Base-by-base conservation (phyloP, 1,140 invertebrate genomes). In the Lasaia peninsularis region DNA sequence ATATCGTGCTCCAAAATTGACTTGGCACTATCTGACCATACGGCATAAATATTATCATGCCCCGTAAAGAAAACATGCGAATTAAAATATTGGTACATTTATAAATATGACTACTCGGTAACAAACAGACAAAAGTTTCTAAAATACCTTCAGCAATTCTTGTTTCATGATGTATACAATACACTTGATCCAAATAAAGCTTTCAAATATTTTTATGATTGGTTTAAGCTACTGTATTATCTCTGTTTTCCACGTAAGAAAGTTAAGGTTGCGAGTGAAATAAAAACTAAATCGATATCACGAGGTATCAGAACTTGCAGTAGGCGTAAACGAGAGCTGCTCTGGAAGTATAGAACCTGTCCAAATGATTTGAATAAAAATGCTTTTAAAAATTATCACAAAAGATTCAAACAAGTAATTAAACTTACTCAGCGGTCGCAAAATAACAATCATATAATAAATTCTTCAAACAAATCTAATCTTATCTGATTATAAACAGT, bases 11-110 rank as follows among this genome's bases (percentile, higher is more conserved):
- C 48, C 48, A 50, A 50, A 50, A 50, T 63, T n/a, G 67, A 69
- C 11, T 51, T 65, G 9, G 61, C 49, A 4, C 24, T 69, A 9
- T 69, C 63, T 11, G 67, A 69, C 16, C 67, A 69, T 20, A 58
- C 52, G 0, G 63, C 58, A 20, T 58, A 66, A 31, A 34, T 60
- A 32, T 20, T 66, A 14, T 55, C 35, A 37, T 63, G 64, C 20
- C 67, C 67, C 31, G 40, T 66, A 34, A 62, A 58, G 58, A 53
- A 55, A 56, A 31, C 6, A 52, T 33, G n/a, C n/a, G n/a, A n/a
- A n/a, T n/a, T n/a, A n/a, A n/a, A n/a, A n/a, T n/a, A n/a, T n/a
- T n/a, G n/a, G n/a, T n/a, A n/a, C n/a, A n/a, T n/a, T n/a, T n/a
- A n/a, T n/a, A n/a, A n/a, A n/a, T n/a, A n/a, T n/a, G n/a, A n/a